Conservation (phyloP, 2,113 vertebrate species). For the Rhinogobius similis region DNA sequence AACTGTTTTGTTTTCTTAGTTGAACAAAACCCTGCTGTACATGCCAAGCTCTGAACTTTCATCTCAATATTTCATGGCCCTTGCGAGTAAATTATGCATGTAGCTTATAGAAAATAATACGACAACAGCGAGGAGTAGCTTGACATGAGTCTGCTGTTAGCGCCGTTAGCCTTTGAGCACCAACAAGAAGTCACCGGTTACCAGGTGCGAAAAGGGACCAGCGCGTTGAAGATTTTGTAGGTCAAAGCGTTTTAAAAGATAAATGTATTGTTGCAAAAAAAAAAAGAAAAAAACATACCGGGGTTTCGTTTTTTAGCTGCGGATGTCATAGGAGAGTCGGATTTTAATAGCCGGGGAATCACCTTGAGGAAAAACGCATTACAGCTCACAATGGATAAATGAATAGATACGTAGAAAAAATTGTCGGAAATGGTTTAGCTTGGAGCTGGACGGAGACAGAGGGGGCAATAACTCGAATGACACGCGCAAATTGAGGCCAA, state of each 20-base stretch:
- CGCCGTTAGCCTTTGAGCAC: constrained; percentile 20
- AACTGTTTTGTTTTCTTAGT: not conserved
- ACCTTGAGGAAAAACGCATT: constrained; percentile 22
- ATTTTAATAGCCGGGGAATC: constrained; percentile 25
- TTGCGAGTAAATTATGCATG: constrained; percentile 66
- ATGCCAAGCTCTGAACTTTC: constrained; percentile 55
- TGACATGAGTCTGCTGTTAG: constrained; percentile 28
- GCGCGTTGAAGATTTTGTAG: constrained; percentile 15
- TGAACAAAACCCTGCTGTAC: constrained; percentile 8
- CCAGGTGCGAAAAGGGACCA: constrained; percentile 59
- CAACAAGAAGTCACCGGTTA: constrained; percentile 46
- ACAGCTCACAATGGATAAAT: constrained; percentile 27
- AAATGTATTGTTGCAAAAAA: not conserved
- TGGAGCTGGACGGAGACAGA: not conserved
- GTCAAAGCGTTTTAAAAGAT: constrained; percentile 29
- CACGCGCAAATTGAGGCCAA: constrained; percentile 57
- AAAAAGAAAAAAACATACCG: not conserved
- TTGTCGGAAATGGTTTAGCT: constrained; percentile 7
- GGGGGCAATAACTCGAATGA: constrained; percentile 32
- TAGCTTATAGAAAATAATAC: constrained; percentile 72
- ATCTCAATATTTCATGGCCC: constrained; percentile 69
- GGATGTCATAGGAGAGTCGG: constrained; percentile 39
- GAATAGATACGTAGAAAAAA: constrained; percentile 29
- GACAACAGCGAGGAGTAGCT: constrained; percentile 48
- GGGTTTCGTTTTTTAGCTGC: constrained; percentile 6